phyloP scores from a whole-genome alignment of 2,888 invertebrate genomes.

The Apoda limacodes region DNA sequence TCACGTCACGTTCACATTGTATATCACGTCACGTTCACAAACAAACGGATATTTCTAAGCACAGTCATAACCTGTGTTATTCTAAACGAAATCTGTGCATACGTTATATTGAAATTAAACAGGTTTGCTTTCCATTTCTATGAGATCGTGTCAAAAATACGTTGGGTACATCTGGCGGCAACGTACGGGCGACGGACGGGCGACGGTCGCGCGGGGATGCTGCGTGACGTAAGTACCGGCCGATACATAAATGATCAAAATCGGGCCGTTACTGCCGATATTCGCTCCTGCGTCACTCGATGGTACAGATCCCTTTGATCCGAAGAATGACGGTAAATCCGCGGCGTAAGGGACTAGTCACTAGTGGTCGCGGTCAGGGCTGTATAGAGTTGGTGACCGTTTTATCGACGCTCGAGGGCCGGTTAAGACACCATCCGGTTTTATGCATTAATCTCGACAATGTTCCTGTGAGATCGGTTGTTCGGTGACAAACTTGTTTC shows the following conservation, averaged over 20 bases:
- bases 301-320: slow-evolving; percentile 51
- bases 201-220: too few species aligned
- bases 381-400: slow-evolving; percentile 53
- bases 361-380: slow-evolving; percentile 50
- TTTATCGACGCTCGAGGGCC: slow-evolving; percentile 50
- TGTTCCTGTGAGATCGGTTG: slow-evolving; percentile 47
- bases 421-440: slow-evolving; percentile 69
- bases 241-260: slow-evolving; percentile 54
- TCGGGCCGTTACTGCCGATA: slow-evolving; percentile 44
- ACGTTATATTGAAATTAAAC: slow-evolving; percentile 48
- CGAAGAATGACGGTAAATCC: slow-evolving; percentile 47
- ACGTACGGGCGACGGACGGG: slow-evolving; percentile 20
- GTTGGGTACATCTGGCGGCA: slow-evolving; percentile 23
- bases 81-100: slow-evolving; percentile 27
- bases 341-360: slow-evolving; percentile 25
- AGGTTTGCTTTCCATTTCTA: slow-evolving; percentile 62
- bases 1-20: slow-evolving; percentile 37
- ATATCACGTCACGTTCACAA: slow-evolving; percentile 29
- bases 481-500: slow-evolving; percentile 61
- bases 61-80: slow-evolving; percentile 23
- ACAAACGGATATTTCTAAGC: slow-evolving; percentile 28
- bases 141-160: slow-evolving; percentile 37
- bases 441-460: slow-evolving; percentile 58
- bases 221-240: too few species aligned
- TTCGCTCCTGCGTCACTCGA: slow-evolving; percentile 46